A percentile compares a stretch with the other conserved stretches of the same genome.
Evolutionary conservation across 2,888 invertebrate species (phyloP).

Genomic region (Scaptomyza flava): DNA sequence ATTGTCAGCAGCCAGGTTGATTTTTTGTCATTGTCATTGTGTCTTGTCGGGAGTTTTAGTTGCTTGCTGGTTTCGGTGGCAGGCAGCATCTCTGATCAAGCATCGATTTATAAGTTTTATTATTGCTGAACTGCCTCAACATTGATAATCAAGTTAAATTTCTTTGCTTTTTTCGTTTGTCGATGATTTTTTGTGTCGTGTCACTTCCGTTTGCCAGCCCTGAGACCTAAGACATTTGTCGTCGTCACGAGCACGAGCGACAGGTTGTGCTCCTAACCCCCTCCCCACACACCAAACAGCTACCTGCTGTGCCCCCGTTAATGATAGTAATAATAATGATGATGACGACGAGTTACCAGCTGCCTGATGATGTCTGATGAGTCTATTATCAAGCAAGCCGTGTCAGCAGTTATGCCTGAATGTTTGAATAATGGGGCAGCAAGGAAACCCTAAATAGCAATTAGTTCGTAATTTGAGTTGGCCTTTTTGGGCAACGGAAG

Average conservation of each 20-base stretch:
- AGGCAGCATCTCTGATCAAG: slow-evolving; percentile 60
- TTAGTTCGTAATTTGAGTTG: slow-evolving; percentile 67
- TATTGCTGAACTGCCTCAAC: slow-evolving; percentile 60
- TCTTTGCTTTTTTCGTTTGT: slow-evolving; percentile 21
- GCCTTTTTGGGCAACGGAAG: slow-evolving; percentile 53
- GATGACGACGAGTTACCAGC: slow-evolving; percentile 14
- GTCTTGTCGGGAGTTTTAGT: slow-evolving; percentile 12
- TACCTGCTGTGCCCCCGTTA: slow-evolving; percentile 63
- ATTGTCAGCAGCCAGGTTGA: slow-evolving; percentile 70
- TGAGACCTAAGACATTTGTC: slow-evolving; percentile 61
- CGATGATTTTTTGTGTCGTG: slow-evolving; percentile 63
- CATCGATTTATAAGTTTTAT: slow-evolving; percentile 75
- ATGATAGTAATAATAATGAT: slow-evolving; percentile 4
- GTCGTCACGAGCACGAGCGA: slow-evolving; percentile 72
- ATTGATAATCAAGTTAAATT: slow-evolving; percentile 63
- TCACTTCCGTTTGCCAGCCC: slow-evolving; percentile 64
- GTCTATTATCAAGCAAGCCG: slow-evolving; percentile 67
- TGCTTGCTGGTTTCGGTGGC: slow-evolving; percentile 7
- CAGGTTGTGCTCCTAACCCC: slow-evolving; percentile 54
- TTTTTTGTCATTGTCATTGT: slow-evolving; percentile 61
- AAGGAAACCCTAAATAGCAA: slow-evolving; percentile 69
- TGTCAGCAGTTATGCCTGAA: slow-evolving; percentile 68
- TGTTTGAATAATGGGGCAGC: slow-evolving; percentile 59
- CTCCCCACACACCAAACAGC: slow-evolving; percentile 7
- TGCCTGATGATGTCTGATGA: slow-evolving; percentile 50